Conservation (phyloP, 1,140 invertebrate genomes). For the Lordiphosa clarofinis region DNA sequence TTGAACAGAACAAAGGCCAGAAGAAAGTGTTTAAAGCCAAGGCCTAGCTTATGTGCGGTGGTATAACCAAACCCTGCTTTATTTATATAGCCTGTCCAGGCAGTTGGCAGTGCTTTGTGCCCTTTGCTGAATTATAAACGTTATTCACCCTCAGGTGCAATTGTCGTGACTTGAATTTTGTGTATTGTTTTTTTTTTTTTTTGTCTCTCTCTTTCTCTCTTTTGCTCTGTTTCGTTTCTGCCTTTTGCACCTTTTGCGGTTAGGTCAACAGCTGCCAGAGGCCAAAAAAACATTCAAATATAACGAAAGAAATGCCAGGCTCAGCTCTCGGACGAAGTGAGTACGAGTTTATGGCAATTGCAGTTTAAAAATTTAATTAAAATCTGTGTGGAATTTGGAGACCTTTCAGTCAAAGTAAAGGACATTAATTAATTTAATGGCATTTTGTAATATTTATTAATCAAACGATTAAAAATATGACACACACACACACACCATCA, state of each 20-base stretch:
- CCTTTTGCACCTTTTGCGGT: constrained; percentile 7
- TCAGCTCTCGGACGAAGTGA: too few species aligned
- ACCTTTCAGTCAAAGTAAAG: too few species aligned
- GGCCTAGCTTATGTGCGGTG: too few species aligned
- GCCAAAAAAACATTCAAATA: too few species aligned
- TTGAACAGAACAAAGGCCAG: too few species aligned
- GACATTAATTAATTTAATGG: constrained; percentile 16
- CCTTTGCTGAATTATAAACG: constrained; percentile 55
- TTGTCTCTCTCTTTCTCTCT: constrained; percentile 5
- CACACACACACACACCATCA: too few species aligned
- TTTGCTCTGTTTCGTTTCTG: constrained; percentile 13
- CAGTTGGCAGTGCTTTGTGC: background rate
- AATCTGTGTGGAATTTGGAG: constrained; percentile 2
- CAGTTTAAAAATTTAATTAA: constrained; percentile 31
- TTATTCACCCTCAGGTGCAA: constrained; percentile 47
- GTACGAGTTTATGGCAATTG: background rate
- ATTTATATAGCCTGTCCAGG: constrained; percentile 5
- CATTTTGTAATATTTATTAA: background rate
- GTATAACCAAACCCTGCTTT: too few species aligned
- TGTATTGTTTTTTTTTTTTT: constrained; percentile 25
- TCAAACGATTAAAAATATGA: too few species aligned
- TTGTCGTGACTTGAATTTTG: constrained; percentile 59
- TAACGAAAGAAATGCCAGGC: too few species aligned
- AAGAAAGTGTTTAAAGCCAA: too few species aligned
- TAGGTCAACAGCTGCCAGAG: constrained; percentile 33